These are phyloP conservation scores for Amblyjoppa fuscipennis DNA, from an alignment of 2,888 invertebrate species.

Conservation along the genomic window DNA sequence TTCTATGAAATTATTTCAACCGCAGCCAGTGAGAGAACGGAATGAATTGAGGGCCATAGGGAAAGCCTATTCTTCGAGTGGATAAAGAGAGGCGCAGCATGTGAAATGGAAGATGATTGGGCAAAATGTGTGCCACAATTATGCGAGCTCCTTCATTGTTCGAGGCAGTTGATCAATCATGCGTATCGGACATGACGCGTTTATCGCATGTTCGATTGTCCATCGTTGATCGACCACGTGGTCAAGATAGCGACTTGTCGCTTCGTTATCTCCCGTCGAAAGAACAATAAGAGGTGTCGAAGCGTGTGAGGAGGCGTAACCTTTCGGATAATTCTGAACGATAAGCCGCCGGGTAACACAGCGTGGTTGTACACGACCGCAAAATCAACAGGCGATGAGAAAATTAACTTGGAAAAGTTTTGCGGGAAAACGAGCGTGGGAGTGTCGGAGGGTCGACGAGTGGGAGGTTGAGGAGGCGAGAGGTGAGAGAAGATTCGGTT, in stretches of 20 bases:
- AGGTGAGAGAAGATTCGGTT: slow-evolving; percentile 30
- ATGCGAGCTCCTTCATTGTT: neutral
- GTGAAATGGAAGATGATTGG: neutral
- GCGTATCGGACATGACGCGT: neutral
- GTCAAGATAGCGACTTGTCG: neutral
- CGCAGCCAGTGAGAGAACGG: neutral
- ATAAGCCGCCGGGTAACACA: slow-evolving; percentile 3
- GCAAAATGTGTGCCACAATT: neutral
- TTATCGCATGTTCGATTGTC: neutral
- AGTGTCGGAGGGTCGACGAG: neutral
- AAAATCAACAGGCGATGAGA: slow-evolving; percentile 75
- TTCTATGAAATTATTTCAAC: neutral
- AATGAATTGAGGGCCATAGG: neutral
- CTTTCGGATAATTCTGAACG: slow-evolving; percentile 3
- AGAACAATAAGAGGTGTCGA: slow-evolving; percentile 7
- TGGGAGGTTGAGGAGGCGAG: neutral
- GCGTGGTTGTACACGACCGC: neutral
- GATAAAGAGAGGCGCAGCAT: neutral
- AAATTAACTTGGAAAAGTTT: slow-evolving; percentile 74
- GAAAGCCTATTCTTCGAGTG: neutral
- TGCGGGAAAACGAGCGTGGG: slow-evolving; percentile 42
- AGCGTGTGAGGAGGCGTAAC: neutral
- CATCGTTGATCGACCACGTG: neutral
- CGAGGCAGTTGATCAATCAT: neutral
- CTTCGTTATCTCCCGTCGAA: slow-evolving; percentile 5